A percentile compares a stretch with the other conserved stretches of the same genome.
Evolutionary conservation across 2,113 vertebrate genomes (phyloP).

Genomic region (Eulemur macaco): DNA sequence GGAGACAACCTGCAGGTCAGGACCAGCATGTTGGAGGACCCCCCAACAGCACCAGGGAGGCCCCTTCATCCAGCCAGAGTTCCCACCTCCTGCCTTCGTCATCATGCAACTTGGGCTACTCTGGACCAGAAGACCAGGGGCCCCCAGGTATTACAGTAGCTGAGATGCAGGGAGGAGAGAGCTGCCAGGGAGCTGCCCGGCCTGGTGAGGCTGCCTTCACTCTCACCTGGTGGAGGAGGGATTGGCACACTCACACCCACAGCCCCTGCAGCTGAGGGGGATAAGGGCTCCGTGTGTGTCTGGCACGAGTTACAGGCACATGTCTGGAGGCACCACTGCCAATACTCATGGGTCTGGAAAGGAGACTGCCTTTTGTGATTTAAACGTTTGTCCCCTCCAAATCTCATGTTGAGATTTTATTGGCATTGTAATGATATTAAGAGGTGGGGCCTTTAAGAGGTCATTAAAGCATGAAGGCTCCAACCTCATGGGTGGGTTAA

Average conservation of each 20-base stretch:
- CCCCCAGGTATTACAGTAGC: background rate
- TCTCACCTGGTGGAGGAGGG: background rate
- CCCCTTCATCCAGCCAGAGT: background rate
- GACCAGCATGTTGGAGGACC: background rate
- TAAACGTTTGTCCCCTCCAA: background rate
- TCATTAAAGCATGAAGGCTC: background rate
- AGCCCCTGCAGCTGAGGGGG: background rate
- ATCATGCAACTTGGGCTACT: background rate
- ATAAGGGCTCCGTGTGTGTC: too few relatives aligned
- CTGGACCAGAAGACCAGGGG: background rate
- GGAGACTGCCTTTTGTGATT: background rate
- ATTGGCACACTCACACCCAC: rapidly evolving
- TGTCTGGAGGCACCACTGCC: background rate
- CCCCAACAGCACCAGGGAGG: background rate
- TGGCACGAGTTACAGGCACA: background rate
- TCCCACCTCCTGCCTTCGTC: background rate
- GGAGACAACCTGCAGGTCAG: background rate
- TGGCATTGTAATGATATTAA: background rate
- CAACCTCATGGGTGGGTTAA: background rate
- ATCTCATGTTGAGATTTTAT: background rate
- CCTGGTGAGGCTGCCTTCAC: background rate
- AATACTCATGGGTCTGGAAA: background rate
- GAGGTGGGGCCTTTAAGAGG: background rate
- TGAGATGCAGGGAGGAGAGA: background rate
- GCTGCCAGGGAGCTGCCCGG: background rate